phyloP scores from a whole-genome alignment of 1,140 invertebrate species.

The Cheumatopsyche charites region DNA sequence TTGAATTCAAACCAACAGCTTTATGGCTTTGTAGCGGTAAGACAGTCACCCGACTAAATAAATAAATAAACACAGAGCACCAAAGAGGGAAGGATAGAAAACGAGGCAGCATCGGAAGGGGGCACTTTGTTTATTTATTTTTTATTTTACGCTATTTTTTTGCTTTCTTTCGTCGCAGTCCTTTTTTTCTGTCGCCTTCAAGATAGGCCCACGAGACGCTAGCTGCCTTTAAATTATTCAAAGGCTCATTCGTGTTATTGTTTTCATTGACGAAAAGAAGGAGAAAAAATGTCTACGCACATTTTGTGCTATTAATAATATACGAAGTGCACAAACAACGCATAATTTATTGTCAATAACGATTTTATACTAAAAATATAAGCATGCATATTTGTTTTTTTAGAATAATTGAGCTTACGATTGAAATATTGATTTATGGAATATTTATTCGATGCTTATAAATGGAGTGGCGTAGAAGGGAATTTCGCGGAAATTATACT shows the following conservation, averaged over 20 bases:
- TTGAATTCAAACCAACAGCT: conserved; percentile 3
- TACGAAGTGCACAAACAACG: not conserved
- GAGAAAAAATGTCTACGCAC: conserved; percentile 41
- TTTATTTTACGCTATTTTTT: conserved; percentile 1
- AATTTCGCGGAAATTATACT: no score
- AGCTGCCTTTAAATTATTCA: conserved; percentile 39
- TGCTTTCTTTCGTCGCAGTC: not conserved
- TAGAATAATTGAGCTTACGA: no score
- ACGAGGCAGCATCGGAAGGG: not conserved
- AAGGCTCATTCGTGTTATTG: conserved; percentile 39
- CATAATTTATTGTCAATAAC: no score
- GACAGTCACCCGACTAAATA: conserved; percentile 10
- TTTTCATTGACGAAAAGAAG: conserved; percentile 38
- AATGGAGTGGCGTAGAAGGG: no score
- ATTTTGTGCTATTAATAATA: conserved; percentile 25
- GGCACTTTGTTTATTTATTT: conserved; percentile 27
- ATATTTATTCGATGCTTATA: no score
- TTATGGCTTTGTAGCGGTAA: not conserved
- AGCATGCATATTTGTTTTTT: no score
- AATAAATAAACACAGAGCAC: conserved; percentile 27
- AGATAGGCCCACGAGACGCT: not conserved
- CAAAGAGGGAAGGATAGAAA: not conserved
- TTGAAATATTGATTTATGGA: no score
- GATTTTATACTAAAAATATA: no score
- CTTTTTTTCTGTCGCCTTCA: not conserved